Percentiles rank a stretch among this genome's conserved stretches.
phyloP scores from a whole-genome alignment of 1,140 invertebrate species.

The Lepidurus apus region DNA sequence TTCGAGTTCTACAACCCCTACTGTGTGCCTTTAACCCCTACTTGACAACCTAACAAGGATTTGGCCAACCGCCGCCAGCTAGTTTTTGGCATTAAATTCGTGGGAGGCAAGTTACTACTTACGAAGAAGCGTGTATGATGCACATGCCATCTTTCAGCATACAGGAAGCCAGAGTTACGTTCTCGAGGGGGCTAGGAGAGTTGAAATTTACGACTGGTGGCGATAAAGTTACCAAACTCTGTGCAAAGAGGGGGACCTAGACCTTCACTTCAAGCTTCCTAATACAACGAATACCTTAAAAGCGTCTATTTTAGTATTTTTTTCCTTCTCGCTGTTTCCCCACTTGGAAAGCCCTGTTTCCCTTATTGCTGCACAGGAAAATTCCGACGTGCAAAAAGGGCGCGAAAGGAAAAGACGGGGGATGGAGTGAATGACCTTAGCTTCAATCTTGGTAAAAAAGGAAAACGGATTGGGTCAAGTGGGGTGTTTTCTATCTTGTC shows the following conservation, averaged over 20 bases:
- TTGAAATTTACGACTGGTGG: neutral
- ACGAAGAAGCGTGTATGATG: neutral
- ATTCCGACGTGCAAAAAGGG: neutral
- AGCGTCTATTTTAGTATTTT: neutral
- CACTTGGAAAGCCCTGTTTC: neutral
- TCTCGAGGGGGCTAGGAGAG: neutral
- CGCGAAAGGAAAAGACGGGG: neutral
- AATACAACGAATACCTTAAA: neutral
- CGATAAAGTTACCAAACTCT: neutral
- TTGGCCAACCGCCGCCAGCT: neutral
- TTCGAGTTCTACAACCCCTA: neutral
- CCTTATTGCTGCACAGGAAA: neutral
- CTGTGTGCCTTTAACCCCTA: neutral
- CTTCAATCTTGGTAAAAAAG: neutral
- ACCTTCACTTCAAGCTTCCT: conserved; percentile 21
- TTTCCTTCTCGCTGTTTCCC: neutral
- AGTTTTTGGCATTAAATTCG: neutral
- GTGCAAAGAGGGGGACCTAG: neutral
- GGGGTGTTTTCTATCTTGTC: neutral
- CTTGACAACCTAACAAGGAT: neutral
- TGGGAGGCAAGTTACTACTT: neutral
- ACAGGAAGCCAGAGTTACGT: neutral
- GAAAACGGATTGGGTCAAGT: neutral
- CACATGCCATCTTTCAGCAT: neutral
- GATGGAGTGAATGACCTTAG: neutral